Percentiles rank a stretch among this genome's conserved stretches.
Evolutionary conservation across 2,797 vertebrate species (phyloP).

Genomic region (Scolopax rusticola): DNA sequence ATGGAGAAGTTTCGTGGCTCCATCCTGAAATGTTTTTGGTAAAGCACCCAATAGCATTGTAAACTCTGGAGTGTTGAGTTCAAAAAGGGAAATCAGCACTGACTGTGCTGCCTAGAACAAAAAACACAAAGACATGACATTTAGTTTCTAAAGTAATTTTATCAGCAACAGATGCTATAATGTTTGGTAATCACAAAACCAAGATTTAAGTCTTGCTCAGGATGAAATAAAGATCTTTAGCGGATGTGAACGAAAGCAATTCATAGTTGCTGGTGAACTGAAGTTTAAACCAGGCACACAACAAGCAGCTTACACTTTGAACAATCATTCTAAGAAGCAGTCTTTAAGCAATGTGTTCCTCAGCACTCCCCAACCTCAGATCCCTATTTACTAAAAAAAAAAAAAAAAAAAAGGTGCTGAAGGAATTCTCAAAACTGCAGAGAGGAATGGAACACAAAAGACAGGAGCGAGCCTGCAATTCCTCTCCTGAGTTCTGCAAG

Average conservation of each 20-base stretch:
- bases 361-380: accelerated
- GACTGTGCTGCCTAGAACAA: slow-evolving; percentile 90
- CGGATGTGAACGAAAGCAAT: background rate
- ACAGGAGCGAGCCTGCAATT: background rate
- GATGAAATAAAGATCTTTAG: background rate
- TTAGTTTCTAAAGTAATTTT: background rate
- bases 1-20: slow-evolving; percentile 95
- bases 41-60: slow-evolving; percentile 95
- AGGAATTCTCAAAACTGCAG: background rate
- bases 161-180: background rate
- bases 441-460: background rate
- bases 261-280: background rate
- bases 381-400: background rate
- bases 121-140: background rate
- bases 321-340: background rate
- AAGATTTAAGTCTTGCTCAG: background rate
- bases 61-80: slow-evolving; percentile 98
- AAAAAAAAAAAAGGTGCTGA: background rate
- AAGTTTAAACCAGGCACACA: background rate
- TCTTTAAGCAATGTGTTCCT: background rate
- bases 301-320: background rate
- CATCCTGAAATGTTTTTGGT: slow-evolving; percentile 97
- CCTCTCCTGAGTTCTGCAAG: background rate
- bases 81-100: slow-evolving; percentile 94
- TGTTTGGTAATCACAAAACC: background rate